These are phyloP conservation scores for Parotia lawesii DNA, from an alignment of 2,113 vertebrate genomes.

Conservation along the genomic window DNA sequence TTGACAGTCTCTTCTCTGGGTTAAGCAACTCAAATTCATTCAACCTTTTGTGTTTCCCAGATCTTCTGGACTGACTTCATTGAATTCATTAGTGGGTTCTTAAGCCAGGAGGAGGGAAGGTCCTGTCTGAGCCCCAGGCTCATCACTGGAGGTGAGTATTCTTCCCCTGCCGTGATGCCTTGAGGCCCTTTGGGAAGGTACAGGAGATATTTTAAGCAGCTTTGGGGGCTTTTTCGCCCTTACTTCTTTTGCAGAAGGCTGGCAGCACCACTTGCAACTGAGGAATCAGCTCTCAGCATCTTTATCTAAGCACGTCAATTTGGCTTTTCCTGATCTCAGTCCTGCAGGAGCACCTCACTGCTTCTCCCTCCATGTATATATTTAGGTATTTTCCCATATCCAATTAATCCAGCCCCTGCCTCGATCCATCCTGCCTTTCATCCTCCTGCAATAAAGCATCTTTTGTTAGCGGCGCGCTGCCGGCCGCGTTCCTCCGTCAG, in stretches of 20 bases:
- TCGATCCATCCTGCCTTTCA: slow-evolving; percentile 5
- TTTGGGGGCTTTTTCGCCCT: not conserved
- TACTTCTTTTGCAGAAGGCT: not conserved
- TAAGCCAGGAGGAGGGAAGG: not conserved
- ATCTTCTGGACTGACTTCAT: not conserved
- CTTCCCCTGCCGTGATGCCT: not conserved
- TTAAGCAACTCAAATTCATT: slow-evolving; percentile 16
- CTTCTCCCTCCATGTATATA: not conserved
- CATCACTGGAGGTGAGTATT: not conserved
- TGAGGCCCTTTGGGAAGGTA: not conserved
- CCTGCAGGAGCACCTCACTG: not conserved
- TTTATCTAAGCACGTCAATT: not conserved
- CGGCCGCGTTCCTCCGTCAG: not conserved
- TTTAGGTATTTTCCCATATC: slow-evolving; percentile 5
- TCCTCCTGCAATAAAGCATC: not conserved
- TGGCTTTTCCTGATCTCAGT: not conserved
- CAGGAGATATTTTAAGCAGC: not conserved
- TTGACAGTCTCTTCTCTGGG: not conserved
- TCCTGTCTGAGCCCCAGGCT: not conserved
- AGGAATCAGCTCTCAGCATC: not conserved
- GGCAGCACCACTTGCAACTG: not conserved
- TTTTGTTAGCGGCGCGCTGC: not conserved
- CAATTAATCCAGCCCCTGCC: slow-evolving; percentile 17
- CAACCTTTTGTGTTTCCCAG: not conserved
- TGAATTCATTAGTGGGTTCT: not conserved